Base-by-base conservation (phyloP, 2,888 invertebrate species). In the Hedychridium roseum region DNA sequence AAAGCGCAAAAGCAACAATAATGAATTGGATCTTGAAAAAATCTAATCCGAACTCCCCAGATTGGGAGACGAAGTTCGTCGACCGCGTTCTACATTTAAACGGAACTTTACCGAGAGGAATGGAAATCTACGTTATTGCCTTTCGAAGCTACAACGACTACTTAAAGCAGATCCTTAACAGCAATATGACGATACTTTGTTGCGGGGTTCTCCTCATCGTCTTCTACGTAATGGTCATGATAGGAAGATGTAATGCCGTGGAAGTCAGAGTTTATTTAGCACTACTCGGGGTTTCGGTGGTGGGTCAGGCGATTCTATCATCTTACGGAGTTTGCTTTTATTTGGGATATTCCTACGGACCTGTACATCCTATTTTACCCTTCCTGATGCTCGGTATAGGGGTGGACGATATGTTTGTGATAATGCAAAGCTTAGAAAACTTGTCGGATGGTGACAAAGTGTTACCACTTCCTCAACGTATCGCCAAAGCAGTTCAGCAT, bases 361-460 rank as follows among this genome's bases (percentile, higher is more conserved):
- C 80, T 14, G 62, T 80, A 15, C 80, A 80, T 57, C 76, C 78
- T 2, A 74, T 80, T 28, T 57, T 80, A 31, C 80, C 80, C 6
- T 80, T 80, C 49, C 57, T 80, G 2, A 56, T 80, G 9, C 67
- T 80, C 7, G 80, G 80, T 2, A 74, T 80, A 42, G 80, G 80
- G 2, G 80, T 80, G 17, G 80, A 80, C 43, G 79, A 80, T 37
- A 79, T 79, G 69, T 80, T 80, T 49, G 76, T 80, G 9, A 74
- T 80, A 3, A 71, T 79, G 57, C 79, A 80, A 58, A 74, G 74
- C 36, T 54, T 79, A 15, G 72, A 76, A 32, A 74, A 68, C 35
- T 43, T 74, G 9, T 57, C 68, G 14, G 61, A 66, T 12, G 57
- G 51, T 2, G 73, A 74, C 11, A 66, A 69, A 21, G 37, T 65